phyloP scores from a whole-genome alignment of 2,888 invertebrate genomes.

The Pristionchus fissidentatus region DNA sequence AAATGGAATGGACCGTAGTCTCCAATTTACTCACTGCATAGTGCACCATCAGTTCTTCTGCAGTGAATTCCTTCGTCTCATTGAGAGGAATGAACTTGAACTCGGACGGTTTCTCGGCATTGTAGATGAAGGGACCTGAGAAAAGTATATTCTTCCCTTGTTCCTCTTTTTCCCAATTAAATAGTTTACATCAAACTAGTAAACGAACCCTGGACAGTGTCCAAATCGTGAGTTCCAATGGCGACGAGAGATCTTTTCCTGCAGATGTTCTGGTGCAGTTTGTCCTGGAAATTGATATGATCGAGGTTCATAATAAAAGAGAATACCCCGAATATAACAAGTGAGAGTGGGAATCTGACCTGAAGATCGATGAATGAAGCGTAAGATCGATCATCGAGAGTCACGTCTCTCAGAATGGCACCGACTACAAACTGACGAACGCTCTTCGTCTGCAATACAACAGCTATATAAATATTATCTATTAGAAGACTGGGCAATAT shows the following conservation, averaged over 20 bases:
- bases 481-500: not conserved
- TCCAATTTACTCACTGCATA: conserved; percentile 81
- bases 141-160: not conserved
- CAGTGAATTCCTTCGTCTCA: conserved; percentile 88
- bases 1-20: not conserved
- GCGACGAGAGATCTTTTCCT: conserved; percentile 76
- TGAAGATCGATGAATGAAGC: conserved; percentile 85
- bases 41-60: conserved; percentile 89
- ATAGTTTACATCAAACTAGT: too few relatives aligned
- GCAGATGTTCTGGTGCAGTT: conserved; percentile 97
- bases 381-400: conserved; percentile 80
- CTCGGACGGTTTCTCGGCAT: conserved; percentile 88
- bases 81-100: conserved; percentile 93
- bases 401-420: conserved; percentile 89
- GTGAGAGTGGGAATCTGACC: conserved; percentile 77
- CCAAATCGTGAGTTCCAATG: conserved; percentile 91
- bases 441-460: conserved; percentile 58
- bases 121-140: conserved; percentile 89
- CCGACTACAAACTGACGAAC: conserved; percentile 86
- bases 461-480: not conserved
- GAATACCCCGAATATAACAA: not conserved
- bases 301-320: not conserved
- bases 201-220: conserved; percentile 82
- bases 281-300: conserved; percentile 81
- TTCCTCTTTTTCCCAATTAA: too few relatives aligned